These are phyloP conservation scores for Anniella stebbinsi DNA, from an alignment of 2,797 vertebrate genomes.

Conservation along the genomic window DNA sequence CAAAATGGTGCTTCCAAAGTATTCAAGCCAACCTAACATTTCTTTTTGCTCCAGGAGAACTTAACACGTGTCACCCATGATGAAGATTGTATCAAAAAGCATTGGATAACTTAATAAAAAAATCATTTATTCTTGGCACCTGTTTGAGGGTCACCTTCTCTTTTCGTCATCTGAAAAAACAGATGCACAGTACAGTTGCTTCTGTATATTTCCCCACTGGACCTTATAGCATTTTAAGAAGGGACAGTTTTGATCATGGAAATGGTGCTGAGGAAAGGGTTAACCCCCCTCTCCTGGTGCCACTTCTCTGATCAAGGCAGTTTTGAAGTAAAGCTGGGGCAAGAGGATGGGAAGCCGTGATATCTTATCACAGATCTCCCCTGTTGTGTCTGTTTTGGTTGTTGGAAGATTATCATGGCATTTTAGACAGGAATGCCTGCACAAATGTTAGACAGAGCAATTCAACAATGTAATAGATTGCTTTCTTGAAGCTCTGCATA, in stretches of 20 bases:
- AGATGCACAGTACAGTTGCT: background rate
- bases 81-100: background rate
- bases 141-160: background rate
- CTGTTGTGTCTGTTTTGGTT: background rate
- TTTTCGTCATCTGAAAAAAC: background rate
- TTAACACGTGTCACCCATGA: background rate
- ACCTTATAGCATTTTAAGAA: background rate
- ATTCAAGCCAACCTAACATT: background rate
- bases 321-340: background rate
- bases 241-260: background rate
- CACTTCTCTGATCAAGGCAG: background rate
- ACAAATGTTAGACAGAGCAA: constrained; percentile 5
- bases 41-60: background rate
- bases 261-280: background rate
- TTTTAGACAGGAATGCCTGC: background rate
- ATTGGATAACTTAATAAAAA: background rate
- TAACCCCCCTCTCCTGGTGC: background rate
- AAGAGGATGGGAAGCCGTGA: accelerated
- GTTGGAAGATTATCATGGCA: constrained; percentile 1
- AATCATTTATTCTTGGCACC: background rate
- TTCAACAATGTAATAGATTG: constrained; percentile 18
- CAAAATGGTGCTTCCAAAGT: background rate
- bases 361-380: background rate
- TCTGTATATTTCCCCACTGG: background rate
- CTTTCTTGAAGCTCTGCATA: background rate